These are phyloP conservation scores for Aculops lycopersici DNA, from an alignment of 1,140 invertebrate genomes.

Conservation along the genomic window DNA sequence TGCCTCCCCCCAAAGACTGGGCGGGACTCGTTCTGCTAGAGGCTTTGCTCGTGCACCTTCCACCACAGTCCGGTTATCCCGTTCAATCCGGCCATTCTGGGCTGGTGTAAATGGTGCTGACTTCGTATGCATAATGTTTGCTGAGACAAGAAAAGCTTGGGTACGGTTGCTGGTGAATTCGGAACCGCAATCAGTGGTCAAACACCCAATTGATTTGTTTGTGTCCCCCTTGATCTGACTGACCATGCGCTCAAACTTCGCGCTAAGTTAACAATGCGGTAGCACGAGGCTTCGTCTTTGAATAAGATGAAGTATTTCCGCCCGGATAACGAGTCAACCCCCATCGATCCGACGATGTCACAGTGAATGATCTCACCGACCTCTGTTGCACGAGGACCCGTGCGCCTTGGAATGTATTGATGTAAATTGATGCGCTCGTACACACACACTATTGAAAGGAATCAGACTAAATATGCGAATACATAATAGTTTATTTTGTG, in stretches of 20 bases:
- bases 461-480: no score
- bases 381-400: no score
- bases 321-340: conserved; percentile 12
- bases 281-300: conserved; percentile 16
- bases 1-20: neutral
- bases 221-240: neutral
- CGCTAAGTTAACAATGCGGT: conserved; percentile 15
- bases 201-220: neutral
- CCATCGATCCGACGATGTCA: conserved; percentile 15
- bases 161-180: neutral
- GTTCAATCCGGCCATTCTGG: neutral
- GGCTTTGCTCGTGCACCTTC: neutral
- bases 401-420: no score
- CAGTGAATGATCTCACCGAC: conserved; percentile 12
- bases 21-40: neutral
- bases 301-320: conserved; percentile 15
- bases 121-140: neutral
- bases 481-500: no score
- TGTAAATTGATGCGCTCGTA: no score
- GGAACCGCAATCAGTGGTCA: neutral
- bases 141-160: neutral
- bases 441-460: no score
- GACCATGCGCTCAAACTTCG: no score
- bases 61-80: neutral
- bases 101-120: neutral